Base-by-base conservation (phyloP, 2,797 vertebrate genomes). In the Pseudomugil tenellus region DNA sequence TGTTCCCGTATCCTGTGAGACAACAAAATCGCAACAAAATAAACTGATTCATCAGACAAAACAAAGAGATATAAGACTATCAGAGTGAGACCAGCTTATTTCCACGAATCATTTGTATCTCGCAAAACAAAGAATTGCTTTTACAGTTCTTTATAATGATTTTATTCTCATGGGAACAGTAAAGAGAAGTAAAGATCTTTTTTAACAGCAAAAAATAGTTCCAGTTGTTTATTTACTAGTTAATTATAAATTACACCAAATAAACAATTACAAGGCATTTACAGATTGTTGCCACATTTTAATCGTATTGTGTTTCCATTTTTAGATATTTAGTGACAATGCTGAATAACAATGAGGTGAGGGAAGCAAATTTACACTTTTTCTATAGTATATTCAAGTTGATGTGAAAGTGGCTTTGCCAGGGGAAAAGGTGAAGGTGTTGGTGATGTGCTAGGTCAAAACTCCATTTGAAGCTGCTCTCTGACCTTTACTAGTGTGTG, bases 401-500 rank as follows among this genome's bases (percentile, higher is more conserved):
- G 66, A 75, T 83, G 83, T 79, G 76, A 80, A 76, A 70, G n/a
- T 34, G 63, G 73, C 64, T 77, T 76, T 66, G 65, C 57, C 17
- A 43, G 35, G 57, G 68, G 37, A 63, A 31, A 59, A 49, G 62
- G 54, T 43, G 31, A 63, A 67, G 28, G 75, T 58, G 79, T 28
- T 37, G 32, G 31, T 14, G 61, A 63, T n/a, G 77, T 64, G 79
- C 26, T 19, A 58, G 65, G 69, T 76, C 80, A 62, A 73, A 26
- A 67, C 58, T 76, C 61, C 57, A 55, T 75, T 80, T 55, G 57
- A 73, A 72, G 74, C 62, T 66, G 61, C 63, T 78, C 79, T 68
- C 51, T 66, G 49, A 43, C 53, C 46, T 21, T 19, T 61, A 37
- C 53, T 63, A 37, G 0, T 43, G 19, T 48, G 19, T 51, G 60